phyloP scores from a whole-genome alignment of 2,113 vertebrate species.

The Isurus oxyrinchus region DNA sequence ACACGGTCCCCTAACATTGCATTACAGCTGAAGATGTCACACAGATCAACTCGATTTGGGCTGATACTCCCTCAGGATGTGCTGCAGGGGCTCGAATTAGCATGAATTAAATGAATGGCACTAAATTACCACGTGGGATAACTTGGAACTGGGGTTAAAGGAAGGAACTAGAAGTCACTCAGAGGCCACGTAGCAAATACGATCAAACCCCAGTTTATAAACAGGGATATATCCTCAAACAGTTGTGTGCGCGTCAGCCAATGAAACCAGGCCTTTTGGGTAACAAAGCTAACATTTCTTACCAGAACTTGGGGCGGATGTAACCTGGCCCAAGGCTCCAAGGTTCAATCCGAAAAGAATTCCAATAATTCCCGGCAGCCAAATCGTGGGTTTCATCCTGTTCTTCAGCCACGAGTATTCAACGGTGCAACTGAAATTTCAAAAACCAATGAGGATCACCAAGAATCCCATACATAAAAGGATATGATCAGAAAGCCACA shows the following conservation, averaged over 20 bases:
- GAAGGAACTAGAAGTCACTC: too few relatives aligned
- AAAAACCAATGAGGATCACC: not conserved
- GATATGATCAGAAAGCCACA: not conserved
- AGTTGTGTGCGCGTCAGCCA: not conserved
- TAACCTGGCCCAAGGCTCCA: not conserved
- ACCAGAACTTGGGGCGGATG: not conserved
- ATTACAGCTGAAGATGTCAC: not conserved
- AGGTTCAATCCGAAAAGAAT: slow-evolving; percentile 6
- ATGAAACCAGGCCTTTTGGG: not conserved
- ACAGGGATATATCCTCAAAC: not conserved
- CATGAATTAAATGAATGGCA: not conserved
- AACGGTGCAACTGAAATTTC: not conserved
- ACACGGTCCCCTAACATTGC: too few relatives aligned
- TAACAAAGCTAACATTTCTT: not conserved
- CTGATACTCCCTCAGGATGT: not conserved
- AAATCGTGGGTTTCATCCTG: not conserved
- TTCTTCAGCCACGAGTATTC: not conserved
- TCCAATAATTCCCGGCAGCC: slow-evolving; percentile 9
- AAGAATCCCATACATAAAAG: not conserved
- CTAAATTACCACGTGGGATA: not conserved
- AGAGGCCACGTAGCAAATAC: not conserved
- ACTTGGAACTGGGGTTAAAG: not conserved
- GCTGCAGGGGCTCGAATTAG: not conserved
- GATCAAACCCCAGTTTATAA: not conserved
- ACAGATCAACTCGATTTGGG: not conserved